Base-by-base conservation (phyloP, 1,140 invertebrate genomes). In the Caerostris extrusa region DNA sequence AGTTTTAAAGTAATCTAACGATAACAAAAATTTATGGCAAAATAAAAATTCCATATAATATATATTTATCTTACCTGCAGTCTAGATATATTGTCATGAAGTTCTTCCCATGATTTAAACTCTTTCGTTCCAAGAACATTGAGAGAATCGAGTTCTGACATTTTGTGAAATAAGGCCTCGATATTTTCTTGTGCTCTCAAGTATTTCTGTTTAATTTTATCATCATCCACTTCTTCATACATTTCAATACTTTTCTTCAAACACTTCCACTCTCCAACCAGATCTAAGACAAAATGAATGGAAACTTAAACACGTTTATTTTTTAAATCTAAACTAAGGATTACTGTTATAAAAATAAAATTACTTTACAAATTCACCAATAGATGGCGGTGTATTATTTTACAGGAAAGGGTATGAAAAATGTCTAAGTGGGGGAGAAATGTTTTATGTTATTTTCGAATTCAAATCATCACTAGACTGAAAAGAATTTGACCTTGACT, bases 231-330 rank as follows among this genome's bases (percentile, higher is more conserved):
- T 67, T 96, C 56, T 96, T 96, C 95, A 96, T 96, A 94, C 97
- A 96, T 57, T 95, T 95, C 83, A 95, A 95, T 57, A 96, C 96
- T 94, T 95, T 96, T 95, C 96, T 96, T 96, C 88, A 97, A 95
- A 53, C 95, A 95, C 95, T 97, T 96, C 97, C 97, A 97, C 95
- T 96, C 96, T 94, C 97, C 96, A 82, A 97, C 96, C 87, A 97
- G 95, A 94, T 96, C 97, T 97, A 95, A 57, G 96, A 96, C 34
- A 34, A 34, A 94, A 93, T 3, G 4, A 88, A 19, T 64, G 8
- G 7, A 88, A 88, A 64, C 8, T 53, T 34, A 10, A 87, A 34
- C n/a, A 61, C 12, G 56, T 56, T 57, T 34, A 85, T 57, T 17
- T 85, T 7, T 17, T 17, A 85, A 10, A 85, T 8, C 19, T 7